Conservation (phyloP, 2,797 vertebrate species). For the Pelodytes ibericus region DNA sequence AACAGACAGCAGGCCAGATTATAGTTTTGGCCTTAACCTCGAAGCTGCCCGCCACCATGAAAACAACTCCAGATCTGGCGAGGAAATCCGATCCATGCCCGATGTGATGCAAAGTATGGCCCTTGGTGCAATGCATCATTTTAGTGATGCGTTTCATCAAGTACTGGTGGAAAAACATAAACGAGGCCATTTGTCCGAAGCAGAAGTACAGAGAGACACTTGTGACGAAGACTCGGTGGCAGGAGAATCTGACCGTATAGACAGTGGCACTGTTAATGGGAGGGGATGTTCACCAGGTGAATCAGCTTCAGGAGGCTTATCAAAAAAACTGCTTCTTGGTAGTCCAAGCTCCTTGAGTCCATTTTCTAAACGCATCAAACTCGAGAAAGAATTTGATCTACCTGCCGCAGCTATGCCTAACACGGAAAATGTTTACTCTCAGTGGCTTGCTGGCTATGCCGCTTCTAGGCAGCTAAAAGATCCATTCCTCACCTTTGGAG, state of each 20-base stretch:
- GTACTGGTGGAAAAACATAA: slow-evolving; percentile 88
- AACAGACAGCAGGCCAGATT: slow-evolving; percentile 85
- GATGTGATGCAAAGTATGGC: slow-evolving; percentile 98
- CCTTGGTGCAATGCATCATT: slow-evolving; percentile 98
- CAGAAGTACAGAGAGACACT: slow-evolving; percentile 84
- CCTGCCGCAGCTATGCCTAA: slow-evolving; percentile 95
- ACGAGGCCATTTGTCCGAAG: slow-evolving; percentile 87
- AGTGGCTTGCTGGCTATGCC: slow-evolving; percentile 97
- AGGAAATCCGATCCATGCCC: slow-evolving; percentile 85
- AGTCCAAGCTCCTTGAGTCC: slow-evolving; percentile 96
- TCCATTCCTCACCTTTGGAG: slow-evolving; percentile 97
- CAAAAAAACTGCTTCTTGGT: slow-evolving; percentile 97
- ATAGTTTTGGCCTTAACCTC: slow-evolving; percentile 89
- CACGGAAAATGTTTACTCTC: slow-evolving; percentile 98
- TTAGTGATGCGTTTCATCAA: slow-evolving; percentile 94
- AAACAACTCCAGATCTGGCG: slow-evolving; percentile 84
- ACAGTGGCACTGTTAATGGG: slow-evolving; percentile 91
- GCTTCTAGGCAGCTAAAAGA: slow-evolving; percentile 98
- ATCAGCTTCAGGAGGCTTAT: slow-evolving; percentile 91
- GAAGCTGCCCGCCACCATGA: slow-evolving; percentile 91
- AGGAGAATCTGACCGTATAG: slow-evolving; percentile 89
- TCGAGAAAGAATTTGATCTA: slow-evolving; percentile 98
- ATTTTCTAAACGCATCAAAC: slow-evolving; percentile 97
- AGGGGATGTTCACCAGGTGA: slow-evolving; percentile 94
- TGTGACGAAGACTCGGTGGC: slow-evolving; percentile 90